These are phyloP conservation scores for Cataglyphis hispanica DNA, from an alignment of 1,140 invertebrate genomes.

Conservation along the genomic window DNA sequence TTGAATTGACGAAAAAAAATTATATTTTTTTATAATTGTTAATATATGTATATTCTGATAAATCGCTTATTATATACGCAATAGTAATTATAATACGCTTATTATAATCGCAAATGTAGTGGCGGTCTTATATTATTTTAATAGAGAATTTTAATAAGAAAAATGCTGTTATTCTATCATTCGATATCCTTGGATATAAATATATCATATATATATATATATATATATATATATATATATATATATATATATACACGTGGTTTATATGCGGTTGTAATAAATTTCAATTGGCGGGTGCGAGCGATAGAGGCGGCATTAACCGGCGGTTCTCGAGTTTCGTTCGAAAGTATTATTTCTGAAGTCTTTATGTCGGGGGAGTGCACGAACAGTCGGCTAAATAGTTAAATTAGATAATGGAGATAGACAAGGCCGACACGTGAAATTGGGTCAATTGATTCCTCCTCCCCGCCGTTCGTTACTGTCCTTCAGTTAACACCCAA, in stretches of 20 bases:
- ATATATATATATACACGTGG: too few relatives aligned
- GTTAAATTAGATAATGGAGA: conserved; percentile 81
- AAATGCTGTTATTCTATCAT: neutral
- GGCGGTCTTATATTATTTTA: neutral
- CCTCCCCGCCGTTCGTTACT: conserved; percentile 60
- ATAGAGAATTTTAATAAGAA: conserved; percentile 4
- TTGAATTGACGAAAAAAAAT: neutral
- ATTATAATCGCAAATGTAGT: neutral
- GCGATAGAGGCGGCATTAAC: conserved; percentile 44
- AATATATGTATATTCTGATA: neutral
- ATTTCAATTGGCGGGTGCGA: conserved; percentile 17
- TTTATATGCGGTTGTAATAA: conserved; percentile 4
- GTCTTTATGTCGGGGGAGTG: conserved; percentile 19
- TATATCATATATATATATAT: neutral
- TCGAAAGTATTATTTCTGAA: conserved; percentile 55
- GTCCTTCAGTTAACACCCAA: conserved; percentile 59
- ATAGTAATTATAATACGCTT: too few relatives aligned
- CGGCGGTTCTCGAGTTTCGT: conserved; percentile 46
- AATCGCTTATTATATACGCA: neutral
- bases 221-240: too few relatives aligned
- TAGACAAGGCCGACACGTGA: conserved; percentile 68
- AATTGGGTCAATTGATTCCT: conserved; percentile 82
- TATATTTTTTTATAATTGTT: neutral
- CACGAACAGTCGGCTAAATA: conserved; percentile 77
- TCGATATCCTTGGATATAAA: neutral